Evolutionary conservation across 2,113 vertebrate genomes (phyloP).

Genomic region (Takifugu bimaculatus): DNA sequence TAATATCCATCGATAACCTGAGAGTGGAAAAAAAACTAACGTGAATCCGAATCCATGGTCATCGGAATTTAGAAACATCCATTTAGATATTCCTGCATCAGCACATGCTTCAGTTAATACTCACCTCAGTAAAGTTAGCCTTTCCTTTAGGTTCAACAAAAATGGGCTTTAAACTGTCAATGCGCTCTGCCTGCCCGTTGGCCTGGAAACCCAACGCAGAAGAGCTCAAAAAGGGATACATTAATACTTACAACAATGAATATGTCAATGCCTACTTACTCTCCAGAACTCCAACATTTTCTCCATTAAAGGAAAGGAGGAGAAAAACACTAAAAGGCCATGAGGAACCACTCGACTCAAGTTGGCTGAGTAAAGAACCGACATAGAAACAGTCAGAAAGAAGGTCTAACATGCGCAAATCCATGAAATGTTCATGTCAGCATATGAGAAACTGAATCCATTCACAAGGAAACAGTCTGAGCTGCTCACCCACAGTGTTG

Average conservation of each 20-base stretch:
- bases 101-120: background rate
- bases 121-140: slow-evolving; percentile 85
- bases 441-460: no score
- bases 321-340: slow-evolving; percentile 91
- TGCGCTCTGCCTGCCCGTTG: slow-evolving; percentile 78
- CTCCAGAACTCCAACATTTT: slow-evolving; percentile 91
- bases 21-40: background rate
- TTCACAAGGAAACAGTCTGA: no score
- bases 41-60: no score
- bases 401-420: background rate
- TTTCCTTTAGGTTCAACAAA: slow-evolving; percentile 90
- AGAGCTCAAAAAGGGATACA: background rate
- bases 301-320: slow-evolving; percentile 91
- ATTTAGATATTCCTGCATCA: no score
- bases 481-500: slow-evolving; percentile 86
- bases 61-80: no score
- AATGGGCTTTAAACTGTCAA: slow-evolving; percentile 87
- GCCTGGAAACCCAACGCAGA: slow-evolving; percentile 57
- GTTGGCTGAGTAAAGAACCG: slow-evolving; percentile 76
- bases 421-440: no score
- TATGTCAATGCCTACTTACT: slow-evolving; percentile 62
- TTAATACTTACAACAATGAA: background rate
- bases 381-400: background rate
- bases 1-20: slow-evolving; percentile 91
- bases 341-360: slow-evolving; percentile 86